Percentiles rank a stretch among this genome's conserved stretches.
Evolutionary conservation across 64 coral and sea anemone genomes (phyloP).

Genomic region (Porites australiensis): DNA sequence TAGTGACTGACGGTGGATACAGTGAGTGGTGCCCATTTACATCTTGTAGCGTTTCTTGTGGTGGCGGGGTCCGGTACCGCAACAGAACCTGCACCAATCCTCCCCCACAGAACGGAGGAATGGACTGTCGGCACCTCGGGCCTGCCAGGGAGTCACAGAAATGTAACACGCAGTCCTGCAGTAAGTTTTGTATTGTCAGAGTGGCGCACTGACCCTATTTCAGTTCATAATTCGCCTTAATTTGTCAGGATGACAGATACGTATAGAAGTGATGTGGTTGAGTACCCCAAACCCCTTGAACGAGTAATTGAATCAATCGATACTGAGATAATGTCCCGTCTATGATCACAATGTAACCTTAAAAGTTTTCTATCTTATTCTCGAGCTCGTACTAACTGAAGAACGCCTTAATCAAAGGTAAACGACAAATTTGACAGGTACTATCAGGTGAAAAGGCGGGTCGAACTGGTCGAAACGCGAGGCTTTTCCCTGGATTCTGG

Average conservation of each 20-base stretch:
- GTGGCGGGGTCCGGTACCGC: neutral
- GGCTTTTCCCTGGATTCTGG: no score
- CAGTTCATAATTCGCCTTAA: neutral
- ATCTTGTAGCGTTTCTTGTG: neutral
- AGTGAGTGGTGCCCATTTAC: slow-evolving; percentile 9
- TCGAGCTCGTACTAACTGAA: no score
- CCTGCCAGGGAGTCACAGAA: neutral
- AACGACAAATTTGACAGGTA: no score
- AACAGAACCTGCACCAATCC: slow-evolving; percentile 11
- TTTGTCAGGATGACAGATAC: neutral
- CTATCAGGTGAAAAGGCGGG: no score
- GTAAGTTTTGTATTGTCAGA: neutral
- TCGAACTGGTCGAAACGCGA: no score
- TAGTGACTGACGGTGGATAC: neutral
- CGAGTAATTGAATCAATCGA: no score
- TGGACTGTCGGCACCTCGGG: neutral
- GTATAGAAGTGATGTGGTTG: no score
- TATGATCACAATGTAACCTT: no score
- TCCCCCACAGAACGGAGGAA: neutral
- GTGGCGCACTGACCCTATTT: neutral
- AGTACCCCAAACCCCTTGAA: no score
- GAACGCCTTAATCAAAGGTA: no score
- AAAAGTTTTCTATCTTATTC: no score
- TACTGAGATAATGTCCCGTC: no score
- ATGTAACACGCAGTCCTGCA: slow-evolving; percentile 12